Base-by-base conservation (phyloP, 2,113 vertebrate species). In the Puffinus mauretanicus region DNA sequence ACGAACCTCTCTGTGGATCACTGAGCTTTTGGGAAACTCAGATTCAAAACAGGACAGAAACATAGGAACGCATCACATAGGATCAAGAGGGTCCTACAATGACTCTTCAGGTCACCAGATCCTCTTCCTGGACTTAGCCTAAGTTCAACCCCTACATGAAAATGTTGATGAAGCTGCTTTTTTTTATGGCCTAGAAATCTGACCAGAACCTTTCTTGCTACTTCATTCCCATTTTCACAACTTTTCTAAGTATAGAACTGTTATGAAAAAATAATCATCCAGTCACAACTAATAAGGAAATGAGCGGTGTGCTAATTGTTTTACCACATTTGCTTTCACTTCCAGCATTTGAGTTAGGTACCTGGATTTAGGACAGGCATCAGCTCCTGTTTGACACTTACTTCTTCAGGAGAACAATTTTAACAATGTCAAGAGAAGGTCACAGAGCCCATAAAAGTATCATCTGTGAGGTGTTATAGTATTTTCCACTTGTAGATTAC, bases 401-500 rank as follows among this genome's bases (percentile, higher is more conserved):
- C 7, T 18, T 47, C 18, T 87, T 38, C 38, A 51, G 29, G 27
- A 49, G 24, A 79, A 40, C 14, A 72, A 24, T 16, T 82, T 81
- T 18, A 55, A 7, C 54, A 73, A 30, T n/a, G 20, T 77, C 61
- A 86, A 49, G 61, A 52, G 75, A 82, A 97, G 67, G 76, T 92
- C 61, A 62, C 10, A 25, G 32, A 49, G 13, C 54, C 77, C 36
- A 49, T 58, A 80, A 6, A 67, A 82, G 2, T 40, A 65, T 62
- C 55, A 69, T 25, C 36, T 76, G 8, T 55, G 52, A 87, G 25
- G 54, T 81, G 5, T 32, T 64, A 29, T 11, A 94, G 17, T 82
- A 44, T 82, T 95, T 95, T 88, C 64, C 65, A 54, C 81, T 72
- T 88, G 88, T 89, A 77, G 88, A 90, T 81, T 76, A 2, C 46